Percentiles rank a stretch among this genome's conserved stretches.
These are phyloP conservation scores for Macaca mulatta DNA, from an alignment of 2,113 vertebrate species.

Conservation along the genomic window DNA sequence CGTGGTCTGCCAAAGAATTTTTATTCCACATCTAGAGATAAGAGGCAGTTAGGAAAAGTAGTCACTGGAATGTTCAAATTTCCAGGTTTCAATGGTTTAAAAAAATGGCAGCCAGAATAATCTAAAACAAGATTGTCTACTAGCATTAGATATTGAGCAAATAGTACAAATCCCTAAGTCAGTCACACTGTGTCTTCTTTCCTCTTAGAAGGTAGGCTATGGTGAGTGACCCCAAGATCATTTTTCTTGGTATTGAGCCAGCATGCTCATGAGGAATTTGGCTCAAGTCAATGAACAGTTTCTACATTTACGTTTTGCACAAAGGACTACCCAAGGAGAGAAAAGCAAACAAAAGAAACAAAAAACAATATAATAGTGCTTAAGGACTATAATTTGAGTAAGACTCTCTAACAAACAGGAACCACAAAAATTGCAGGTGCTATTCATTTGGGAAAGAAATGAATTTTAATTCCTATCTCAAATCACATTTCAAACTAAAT, in stretches of 20 bases:
- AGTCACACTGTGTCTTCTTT: not conserved
- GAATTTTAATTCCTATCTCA: not conserved
- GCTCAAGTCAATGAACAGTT: not conserved
- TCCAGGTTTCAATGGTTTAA: not conserved
- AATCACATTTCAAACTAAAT: not conserved
- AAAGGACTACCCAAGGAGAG: not conserved
- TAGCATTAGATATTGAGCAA: not conserved
- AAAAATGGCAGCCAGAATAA: not conserved
- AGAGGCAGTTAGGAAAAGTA: not conserved
- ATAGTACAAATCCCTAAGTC: not conserved
- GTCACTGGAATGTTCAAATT: not conserved
- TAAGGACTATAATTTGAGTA: not conserved
- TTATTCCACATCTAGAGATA: not conserved
- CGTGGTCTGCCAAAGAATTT: not conserved
- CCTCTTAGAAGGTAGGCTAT: not conserved
- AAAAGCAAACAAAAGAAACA: not conserved
- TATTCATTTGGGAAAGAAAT: not conserved
- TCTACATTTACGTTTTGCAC: not conserved
- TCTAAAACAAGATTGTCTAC: not conserved
- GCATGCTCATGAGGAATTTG: not conserved
- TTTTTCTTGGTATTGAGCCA: not conserved
- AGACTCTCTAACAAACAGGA: not conserved
- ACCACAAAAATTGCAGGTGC: not conserved
- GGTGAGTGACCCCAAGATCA: not conserved
- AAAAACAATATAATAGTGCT: not conserved